phyloP scores from a whole-genome alignment of 2,888 invertebrate genomes.

The Morpho helenor region DNA sequence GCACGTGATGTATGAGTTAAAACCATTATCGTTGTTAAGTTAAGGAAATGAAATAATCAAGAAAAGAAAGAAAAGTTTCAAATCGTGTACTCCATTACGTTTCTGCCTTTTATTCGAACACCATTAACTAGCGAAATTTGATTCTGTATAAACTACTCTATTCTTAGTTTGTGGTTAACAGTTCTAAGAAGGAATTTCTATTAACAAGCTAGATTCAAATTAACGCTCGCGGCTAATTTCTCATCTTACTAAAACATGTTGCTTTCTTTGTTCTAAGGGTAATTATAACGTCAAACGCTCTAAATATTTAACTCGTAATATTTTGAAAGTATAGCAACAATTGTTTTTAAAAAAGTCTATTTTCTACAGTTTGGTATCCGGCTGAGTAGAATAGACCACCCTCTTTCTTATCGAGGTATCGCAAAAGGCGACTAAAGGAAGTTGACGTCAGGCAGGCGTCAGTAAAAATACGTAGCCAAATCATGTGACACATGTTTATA shows the following conservation, averaged over 20 bases:
- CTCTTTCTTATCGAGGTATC: no score
- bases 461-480: no score
- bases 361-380: no score
- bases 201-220: slow-evolving; percentile 34
- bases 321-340: no score
- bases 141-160: slow-evolving; percentile 23
- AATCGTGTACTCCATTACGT: slow-evolving; percentile 1
- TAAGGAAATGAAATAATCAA: slow-evolving; percentile 11
- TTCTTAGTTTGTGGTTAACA: slow-evolving; percentile 28
- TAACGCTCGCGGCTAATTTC: slow-evolving; percentile 9
- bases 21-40: neutral
- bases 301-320: no score
- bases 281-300: no score
- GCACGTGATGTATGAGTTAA: neutral
- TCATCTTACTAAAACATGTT: neutral
- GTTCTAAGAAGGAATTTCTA: slow-evolving; percentile 44
- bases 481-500: no score
- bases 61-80: slow-evolving; percentile 2
- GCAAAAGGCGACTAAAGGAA: no score
- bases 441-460: no score
- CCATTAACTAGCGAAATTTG: slow-evolving; percentile 18
- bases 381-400: no score
- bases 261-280: no score
- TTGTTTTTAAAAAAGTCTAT: no score
- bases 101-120: slow-evolving; percentile 16